A percentile compares a stretch with the other conserved stretches of the same genome.
Conservation (phyloP, 2,797 vertebrate species). For the Gymnothorax javanicus region DNA sequence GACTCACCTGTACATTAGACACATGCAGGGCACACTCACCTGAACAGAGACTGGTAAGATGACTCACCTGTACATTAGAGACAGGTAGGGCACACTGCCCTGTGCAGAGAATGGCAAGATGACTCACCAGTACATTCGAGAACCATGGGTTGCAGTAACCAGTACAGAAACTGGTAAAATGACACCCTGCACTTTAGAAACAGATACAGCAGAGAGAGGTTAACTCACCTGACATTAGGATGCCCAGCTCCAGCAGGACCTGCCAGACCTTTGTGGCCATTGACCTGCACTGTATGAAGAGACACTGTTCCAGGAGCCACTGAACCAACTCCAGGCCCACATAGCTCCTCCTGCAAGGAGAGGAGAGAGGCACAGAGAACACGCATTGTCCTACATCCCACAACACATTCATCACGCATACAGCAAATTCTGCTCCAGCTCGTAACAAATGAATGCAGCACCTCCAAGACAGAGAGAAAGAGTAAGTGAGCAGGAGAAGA, state of each 20-base stretch:
- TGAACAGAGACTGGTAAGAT: background rate
- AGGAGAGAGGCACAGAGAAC: conserved; percentile 2
- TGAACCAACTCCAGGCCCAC: conserved; percentile 80
- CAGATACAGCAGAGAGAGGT: background rate
- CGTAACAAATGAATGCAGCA: background rate
- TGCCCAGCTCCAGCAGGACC: conserved; percentile 78
- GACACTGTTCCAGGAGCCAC: conserved; percentile 80
- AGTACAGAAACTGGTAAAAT: background rate
- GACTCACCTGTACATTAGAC: background rate
- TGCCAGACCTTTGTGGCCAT: conserved; percentile 79
- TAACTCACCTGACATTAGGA: conserved; percentile 76
- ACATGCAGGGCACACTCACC: background rate
- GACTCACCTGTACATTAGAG: background rate
- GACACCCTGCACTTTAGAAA: background rate
- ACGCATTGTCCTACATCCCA: background rate
- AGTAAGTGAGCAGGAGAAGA: background rate
- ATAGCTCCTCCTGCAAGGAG: conserved; percentile 72
- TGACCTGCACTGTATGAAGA: conserved; percentile 74
- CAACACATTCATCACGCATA: background rate
- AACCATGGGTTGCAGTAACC: too few species aligned
- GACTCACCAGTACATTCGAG: background rate
- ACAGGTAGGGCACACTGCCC: background rate
- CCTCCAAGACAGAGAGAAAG: background rate
- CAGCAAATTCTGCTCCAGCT: background rate
- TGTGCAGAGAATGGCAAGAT: too few species aligned